Evolutionary conservation across 1,140 invertebrate genomes (phyloP), one percentile per base, ranked within the genome.

Genomic region (Coptotermes formosanus): DNA sequence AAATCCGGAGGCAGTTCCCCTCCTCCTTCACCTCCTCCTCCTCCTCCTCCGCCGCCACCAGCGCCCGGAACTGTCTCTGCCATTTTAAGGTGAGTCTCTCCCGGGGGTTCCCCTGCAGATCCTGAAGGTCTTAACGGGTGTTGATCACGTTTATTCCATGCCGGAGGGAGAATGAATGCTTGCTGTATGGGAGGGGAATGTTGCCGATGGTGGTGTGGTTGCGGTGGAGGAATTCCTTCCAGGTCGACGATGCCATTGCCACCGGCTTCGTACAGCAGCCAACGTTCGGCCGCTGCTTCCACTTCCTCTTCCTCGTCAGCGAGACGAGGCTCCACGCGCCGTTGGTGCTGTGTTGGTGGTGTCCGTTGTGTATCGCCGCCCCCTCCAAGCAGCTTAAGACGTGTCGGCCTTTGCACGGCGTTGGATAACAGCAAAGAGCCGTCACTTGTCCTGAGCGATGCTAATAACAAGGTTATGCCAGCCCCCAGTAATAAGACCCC

Each of bases 251-350:
- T 64, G 16, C 85, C 85, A 12, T 85, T 59, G 64, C 23, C 85
- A 0, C 45, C 59, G 21, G 85, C 21, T 32, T 85, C 85, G 25
- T 38, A 30, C 38, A 85, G 59, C 43, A 85, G 59, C 85, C 85
- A 85, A 21, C 85, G 59, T 44, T 85, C 85, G 30, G 85, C 85
- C 4, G 85, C 85, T 30, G n/a, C 85, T 30, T 85, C 85, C 25
- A 25, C 64, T 32, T 75, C 64, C 32, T 69, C 84, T 38, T 59
- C 32, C 83, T 84, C 44, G 4, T 82, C 82, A 7, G 30, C n/a
- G 83, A 44, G 38, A 59, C 19, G 55, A 7, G 38, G 30, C 16
- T 55, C 84, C n/a, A 38, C 1, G 69, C 55, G 32, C 30, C 12
- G 38, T 4, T 82, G 59, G 16, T 69, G 44, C 8, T 59, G 84